Evolutionary conservation across 2,888 invertebrate genomes (phyloP).

Genomic region (Phlogophora meticulosa): DNA sequence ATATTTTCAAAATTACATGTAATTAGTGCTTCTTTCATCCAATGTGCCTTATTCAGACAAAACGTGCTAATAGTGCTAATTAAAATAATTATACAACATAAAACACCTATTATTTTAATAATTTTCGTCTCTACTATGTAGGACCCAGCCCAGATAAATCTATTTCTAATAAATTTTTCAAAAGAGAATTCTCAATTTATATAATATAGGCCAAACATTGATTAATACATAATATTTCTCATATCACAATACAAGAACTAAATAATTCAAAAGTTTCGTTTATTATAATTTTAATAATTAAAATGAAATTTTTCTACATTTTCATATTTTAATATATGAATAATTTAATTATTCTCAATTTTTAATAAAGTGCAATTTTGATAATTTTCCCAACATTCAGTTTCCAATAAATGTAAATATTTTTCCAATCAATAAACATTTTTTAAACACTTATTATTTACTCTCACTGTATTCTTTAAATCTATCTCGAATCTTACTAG

Average conservation of each 20-base stretch:
- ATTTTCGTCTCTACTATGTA: conserved; percentile 53
- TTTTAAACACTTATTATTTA: conserved; percentile 67
- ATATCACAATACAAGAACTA: conserved; percentile 74
- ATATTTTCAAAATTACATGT: conserved; percentile 64
- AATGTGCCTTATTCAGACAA: conserved; percentile 72
- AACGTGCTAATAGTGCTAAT: conserved; percentile 72
- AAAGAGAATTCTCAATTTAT: conserved; percentile 67
- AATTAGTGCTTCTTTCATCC: conserved; percentile 64
- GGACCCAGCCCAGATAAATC: conserved; percentile 60
- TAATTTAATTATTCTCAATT: conserved; percentile 78
- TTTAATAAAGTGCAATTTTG: conserved; percentile 75
- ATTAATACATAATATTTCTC: conserved; percentile 67
- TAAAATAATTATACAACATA: conserved; percentile 64
- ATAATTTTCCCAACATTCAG: conserved; percentile 71
- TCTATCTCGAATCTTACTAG: conserved; percentile 54
- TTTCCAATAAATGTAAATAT: conserved; percentile 70
- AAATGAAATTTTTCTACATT: conserved; percentile 64
- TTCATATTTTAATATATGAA: conserved; percentile 69
- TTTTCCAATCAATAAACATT: conserved; percentile 63
- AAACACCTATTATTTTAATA: conserved; percentile 49
- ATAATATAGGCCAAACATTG: conserved; percentile 78
- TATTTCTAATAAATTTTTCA: conserved; percentile 62
- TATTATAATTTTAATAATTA: conserved; percentile 63
- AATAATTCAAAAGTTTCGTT: conserved; percentile 71
- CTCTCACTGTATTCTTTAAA: conserved; percentile 73